A percentile compares a stretch with the other conserved stretches of the same genome.
These are phyloP conservation scores for Graptemys geographica DNA, from an alignment of 2,797 vertebrate species.

Conservation along the genomic window DNA sequence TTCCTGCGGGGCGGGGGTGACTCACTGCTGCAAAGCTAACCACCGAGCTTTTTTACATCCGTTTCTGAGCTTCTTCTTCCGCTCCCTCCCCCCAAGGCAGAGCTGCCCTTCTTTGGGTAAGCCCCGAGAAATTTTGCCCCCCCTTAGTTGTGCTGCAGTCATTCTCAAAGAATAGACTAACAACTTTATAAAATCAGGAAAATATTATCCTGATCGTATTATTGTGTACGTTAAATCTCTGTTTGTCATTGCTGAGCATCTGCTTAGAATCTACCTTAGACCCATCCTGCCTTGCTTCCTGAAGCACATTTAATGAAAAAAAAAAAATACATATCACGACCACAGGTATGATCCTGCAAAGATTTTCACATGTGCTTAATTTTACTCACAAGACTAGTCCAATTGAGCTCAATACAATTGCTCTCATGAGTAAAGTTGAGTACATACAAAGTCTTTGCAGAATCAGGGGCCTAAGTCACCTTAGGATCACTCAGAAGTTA, in stretches of 20 bases:
- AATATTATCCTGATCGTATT: background rate
- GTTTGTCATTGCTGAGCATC: background rate
- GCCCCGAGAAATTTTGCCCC: too few species aligned
- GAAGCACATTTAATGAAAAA: background rate
- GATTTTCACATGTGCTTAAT: background rate
- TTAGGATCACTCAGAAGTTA: background rate
- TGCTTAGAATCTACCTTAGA: background rate
- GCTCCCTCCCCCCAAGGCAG: too few species aligned
- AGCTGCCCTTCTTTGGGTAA: too few species aligned
- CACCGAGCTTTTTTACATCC: too few species aligned
- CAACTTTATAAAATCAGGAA: background rate
- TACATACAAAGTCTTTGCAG: background rate
- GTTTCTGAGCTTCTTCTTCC: too few species aligned
- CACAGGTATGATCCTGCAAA: background rate
- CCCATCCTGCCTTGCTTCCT: background rate
- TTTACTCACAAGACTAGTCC: background rate
- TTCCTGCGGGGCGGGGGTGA: too few species aligned
- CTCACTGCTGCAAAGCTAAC: too few species aligned
- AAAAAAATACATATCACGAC: background rate
- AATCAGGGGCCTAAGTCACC: background rate
- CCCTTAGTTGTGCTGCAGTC: too few species aligned
- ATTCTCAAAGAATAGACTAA: background rate
- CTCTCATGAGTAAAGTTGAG: background rate
- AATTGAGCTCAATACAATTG: background rate
- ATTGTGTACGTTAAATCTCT: background rate